A percentile compares a stretch with the other conserved stretches of the same genome.
phyloP scores from a whole-genome alignment of 2,113 vertebrate species.

The Plecotus auritus region DNA sequence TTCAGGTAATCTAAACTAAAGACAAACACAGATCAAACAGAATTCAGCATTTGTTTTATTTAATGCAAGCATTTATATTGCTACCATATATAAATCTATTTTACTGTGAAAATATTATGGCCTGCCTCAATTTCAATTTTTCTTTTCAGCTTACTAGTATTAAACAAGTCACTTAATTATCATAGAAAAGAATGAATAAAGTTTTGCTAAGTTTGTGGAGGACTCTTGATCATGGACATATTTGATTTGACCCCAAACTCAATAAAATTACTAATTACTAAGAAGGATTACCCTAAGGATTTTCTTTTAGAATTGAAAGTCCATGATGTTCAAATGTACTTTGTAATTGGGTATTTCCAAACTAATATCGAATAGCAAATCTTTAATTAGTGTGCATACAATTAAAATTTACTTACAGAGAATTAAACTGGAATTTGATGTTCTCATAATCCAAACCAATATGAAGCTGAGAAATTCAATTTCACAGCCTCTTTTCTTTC shows the following conservation, averaged over 20 bases:
- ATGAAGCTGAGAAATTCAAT: slow-evolving; percentile 39
- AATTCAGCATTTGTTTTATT: not conserved
- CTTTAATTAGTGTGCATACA: slow-evolving; percentile 62
- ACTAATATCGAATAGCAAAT: slow-evolving; percentile 48
- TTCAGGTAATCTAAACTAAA: not conserved
- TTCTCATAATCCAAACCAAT: slow-evolving; percentile 54
- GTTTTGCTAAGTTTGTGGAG: slow-evolving; percentile 19
- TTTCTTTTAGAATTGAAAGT: slow-evolving; percentile 19
- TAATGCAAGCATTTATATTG: not conserved
- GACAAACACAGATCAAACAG: not conserved
- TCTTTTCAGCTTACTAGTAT: not conserved
- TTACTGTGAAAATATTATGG: slow-evolving; percentile 27
- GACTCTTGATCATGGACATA: not conserved
- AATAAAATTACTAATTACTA: slow-evolving; percentile 58
- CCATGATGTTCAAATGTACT: slow-evolving; percentile 37
- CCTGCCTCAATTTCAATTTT: slow-evolving; percentile 8
- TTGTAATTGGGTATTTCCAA: slow-evolving; percentile 46
- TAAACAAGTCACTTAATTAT: slow-evolving; percentile 42
- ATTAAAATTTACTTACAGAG: slow-evolving; percentile 63
- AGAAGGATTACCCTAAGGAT: not conserved
- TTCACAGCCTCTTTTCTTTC: slow-evolving; percentile 26
- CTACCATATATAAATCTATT: not conserved
- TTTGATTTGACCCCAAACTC: slow-evolving; percentile 40
- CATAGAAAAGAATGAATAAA: slow-evolving; percentile 28
- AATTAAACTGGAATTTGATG: slow-evolving; percentile 62